These are phyloP conservation scores for Drosophila aldrichi DNA, from an alignment of 2,888 invertebrate genomes.

Conservation along the genomic window DNA sequence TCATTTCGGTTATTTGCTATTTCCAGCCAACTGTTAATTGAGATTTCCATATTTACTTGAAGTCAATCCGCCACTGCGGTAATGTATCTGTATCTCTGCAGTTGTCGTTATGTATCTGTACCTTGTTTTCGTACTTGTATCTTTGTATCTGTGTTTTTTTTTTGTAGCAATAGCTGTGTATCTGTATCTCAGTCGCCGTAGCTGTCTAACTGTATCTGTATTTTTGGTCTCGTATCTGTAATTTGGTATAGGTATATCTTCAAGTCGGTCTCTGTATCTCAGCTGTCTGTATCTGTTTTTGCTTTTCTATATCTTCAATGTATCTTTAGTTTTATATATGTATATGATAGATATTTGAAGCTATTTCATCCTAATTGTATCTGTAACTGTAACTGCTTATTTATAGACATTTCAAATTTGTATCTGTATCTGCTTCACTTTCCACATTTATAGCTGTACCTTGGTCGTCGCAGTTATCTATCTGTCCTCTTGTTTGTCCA, in stretches of 20 bases:
- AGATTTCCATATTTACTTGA: conserved; percentile 49
- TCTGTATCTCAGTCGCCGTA: background rate
- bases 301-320: background rate
- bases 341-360: no score
- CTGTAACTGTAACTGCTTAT: background rate
- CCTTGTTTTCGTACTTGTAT: background rate
- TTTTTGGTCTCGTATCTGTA: no score
- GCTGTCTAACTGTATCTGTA: background rate
- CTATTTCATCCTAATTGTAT: background rate
- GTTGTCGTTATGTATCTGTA: conserved; percentile 3
- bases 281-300: background rate
- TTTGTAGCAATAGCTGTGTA: background rate
- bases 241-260: background rate
- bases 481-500: background rate
- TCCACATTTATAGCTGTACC: background rate
- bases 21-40: conserved; percentile 36
- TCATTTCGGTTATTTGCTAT: background rate
- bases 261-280: background rate
- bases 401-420: no score
- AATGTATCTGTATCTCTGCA: conserved; percentile 12
- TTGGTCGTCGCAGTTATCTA: background rate
- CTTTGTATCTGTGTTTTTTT: background rate
- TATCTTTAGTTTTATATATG: background rate
- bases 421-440: background rate
- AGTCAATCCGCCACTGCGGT: conserved; percentile 39